Conservation (phyloP, 2,888 invertebrate species). For the Lasioglossum leucozonium region DNA sequence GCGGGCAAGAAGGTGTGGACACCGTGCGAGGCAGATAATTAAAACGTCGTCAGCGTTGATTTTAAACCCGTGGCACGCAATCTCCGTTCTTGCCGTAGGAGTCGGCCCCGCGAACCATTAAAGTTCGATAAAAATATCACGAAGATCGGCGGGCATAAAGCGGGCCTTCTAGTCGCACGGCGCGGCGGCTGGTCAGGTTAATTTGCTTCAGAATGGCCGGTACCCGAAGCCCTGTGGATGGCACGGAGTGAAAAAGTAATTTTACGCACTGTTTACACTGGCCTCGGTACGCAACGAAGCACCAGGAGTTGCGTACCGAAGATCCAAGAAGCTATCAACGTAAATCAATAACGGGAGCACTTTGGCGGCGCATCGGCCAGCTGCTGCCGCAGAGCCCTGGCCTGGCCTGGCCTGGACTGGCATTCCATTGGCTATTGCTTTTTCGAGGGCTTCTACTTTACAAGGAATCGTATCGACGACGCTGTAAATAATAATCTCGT, state of each 20-base stretch:
- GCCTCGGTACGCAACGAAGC: constrained; percentile 53
- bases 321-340: constrained; percentile 80
- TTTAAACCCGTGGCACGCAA: not conserved
- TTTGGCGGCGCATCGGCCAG: constrained; percentile 80
- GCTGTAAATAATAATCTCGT: constrained; percentile 73
- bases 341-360: constrained; percentile 82
- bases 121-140: constrained; percentile 25
- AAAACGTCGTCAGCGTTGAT: constrained; percentile 12
- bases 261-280: constrained; percentile 75
- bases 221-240: constrained; percentile 29
- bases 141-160: constrained; percentile 7
- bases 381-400: constrained; percentile 72
- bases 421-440: constrained; percentile 75
- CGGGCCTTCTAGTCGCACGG: constrained; percentile 38
- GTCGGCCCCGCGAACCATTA: not conserved
- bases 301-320: constrained; percentile 54
- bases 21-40: not conserved
- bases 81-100: not conserved
- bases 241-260: constrained; percentile 64
- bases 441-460: constrained; percentile 70
- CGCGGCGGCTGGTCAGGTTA: constrained; percentile 44
- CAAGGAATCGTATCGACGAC: constrained; percentile 72
- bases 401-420: constrained; percentile 66
- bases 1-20: not conserved
- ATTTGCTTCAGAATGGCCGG: constrained; percentile 48